Percentiles rank a stretch among this genome's conserved stretches.
These are phyloP conservation scores for Epizoanthus scotinus DNA, from an alignment of 92 coral and sea anemone genomes.

Conservation along the genomic window DNA sequence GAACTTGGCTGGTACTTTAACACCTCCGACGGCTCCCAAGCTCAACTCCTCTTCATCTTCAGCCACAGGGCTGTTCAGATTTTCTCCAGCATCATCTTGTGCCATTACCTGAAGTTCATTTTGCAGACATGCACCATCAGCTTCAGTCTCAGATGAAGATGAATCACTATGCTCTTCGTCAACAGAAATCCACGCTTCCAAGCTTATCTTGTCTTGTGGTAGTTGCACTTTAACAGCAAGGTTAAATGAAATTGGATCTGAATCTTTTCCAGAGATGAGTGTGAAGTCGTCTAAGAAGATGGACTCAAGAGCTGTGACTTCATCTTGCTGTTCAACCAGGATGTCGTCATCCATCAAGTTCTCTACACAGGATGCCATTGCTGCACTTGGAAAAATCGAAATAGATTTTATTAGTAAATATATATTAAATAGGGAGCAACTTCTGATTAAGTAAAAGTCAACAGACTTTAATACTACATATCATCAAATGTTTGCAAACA, in stretches of 20 bases:
- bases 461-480: too few relatives aligned
- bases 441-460: too few relatives aligned
- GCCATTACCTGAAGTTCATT: neutral
- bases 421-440: too few relatives aligned
- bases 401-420: neutral
- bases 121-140: neutral
- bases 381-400: neutral
- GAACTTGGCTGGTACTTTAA: conserved; percentile 47
- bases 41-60: conserved; percentile 5
- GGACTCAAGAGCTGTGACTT: conserved; percentile 77
- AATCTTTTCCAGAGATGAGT: conserved; percentile 34
- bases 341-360: conserved; percentile 29
- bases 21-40: conserved; percentile 29
- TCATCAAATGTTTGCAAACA: too few relatives aligned
- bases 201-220: conserved; percentile 62
- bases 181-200: conserved; percentile 78
- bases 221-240: conserved; percentile 64
- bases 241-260: conserved; percentile 58
- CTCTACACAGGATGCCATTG: conserved; percentile 42
- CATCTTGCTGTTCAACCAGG: conserved; percentile 79
- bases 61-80: neutral
- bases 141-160: neutral
- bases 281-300: conserved; percentile 78
- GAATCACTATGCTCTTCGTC: conserved; percentile 33
- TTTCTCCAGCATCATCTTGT: neutral